These are phyloP conservation scores for Aplochiton taeniatus DNA, from an alignment of 2,797 vertebrate genomes.

Conservation along the genomic window DNA sequence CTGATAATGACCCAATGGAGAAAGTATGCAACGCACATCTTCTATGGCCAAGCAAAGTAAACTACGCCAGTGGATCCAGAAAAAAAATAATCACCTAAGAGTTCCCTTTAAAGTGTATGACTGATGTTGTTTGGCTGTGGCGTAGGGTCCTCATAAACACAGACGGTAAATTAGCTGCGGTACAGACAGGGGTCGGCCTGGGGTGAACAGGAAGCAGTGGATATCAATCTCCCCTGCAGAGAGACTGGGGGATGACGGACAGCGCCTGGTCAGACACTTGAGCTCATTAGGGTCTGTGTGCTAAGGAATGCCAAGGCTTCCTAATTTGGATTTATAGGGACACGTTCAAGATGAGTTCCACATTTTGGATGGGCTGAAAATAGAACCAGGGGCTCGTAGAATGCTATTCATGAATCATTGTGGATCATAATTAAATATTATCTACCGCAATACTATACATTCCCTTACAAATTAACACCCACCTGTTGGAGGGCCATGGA, in stretches of 20 bases:
- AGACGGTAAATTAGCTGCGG: conserved; percentile 46
- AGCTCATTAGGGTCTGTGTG: conserved; percentile 35
- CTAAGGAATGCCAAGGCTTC: conserved; percentile 35
- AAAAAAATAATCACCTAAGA: conserved; percentile 50
- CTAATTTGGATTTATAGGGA: conserved; percentile 50
- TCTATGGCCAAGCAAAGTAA: conserved; percentile 51
- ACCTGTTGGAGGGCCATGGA: no score
- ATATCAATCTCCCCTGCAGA: conserved; percentile 39
- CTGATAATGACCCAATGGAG: conserved; percentile 31
- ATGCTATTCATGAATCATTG: conserved; percentile 22
- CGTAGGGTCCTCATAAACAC: conserved; percentile 51
- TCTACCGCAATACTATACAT: no score
- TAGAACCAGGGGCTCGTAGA: conserved; percentile 20
- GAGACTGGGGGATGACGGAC: conserved; percentile 45
- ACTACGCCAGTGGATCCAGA: conserved; percentile 31
- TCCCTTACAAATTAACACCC: no score
- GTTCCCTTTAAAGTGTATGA: conserved; percentile 51
- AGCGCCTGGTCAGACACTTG: conserved; percentile 38
- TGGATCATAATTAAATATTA: no score
- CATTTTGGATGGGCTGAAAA: conserved; percentile 20
- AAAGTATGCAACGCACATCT: conserved; percentile 39
- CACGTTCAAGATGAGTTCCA: conserved; percentile 33
- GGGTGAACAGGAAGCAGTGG: conserved; percentile 25
- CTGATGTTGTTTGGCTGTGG: conserved; percentile 49
- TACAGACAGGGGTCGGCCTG: conserved; percentile 31